phyloP scores from a whole-genome alignment of 2,888 invertebrate species.

The Halictus ligatus region DNA sequence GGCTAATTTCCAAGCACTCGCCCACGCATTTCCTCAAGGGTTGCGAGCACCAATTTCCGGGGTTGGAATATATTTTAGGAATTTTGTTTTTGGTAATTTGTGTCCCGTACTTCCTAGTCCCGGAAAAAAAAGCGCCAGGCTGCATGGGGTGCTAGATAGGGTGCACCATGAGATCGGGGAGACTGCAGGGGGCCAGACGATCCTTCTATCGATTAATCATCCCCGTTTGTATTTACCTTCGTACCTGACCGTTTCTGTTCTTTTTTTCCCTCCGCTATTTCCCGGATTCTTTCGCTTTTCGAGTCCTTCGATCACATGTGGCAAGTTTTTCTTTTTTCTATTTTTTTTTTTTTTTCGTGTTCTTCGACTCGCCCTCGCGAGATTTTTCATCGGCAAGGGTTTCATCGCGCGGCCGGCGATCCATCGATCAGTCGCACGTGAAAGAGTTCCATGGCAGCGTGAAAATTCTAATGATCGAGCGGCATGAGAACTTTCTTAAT shows the following conservation, averaged over 20 bases:
- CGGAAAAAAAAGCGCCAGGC: conserved; percentile 26
- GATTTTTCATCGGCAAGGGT: conserved; percentile 75
- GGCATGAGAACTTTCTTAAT: conserved; percentile 82
- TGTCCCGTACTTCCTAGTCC: conserved; percentile 50
- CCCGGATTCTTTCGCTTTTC: conserved; percentile 60
- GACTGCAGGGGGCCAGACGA: conserved; percentile 62
- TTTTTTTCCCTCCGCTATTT: conserved; percentile 51
- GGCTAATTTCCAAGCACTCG: conserved; percentile 56
- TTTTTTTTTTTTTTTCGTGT: conserved; percentile 13
- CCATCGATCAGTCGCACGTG: conserved; percentile 81
- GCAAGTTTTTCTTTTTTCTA: conserved; percentile 26
- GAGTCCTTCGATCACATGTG: conserved; percentile 55
- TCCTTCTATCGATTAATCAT: conserved; percentile 81
- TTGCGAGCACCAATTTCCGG: conserved; percentile 70
- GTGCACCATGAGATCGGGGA: conserved; percentile 55
- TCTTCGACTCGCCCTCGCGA: conserved; percentile 60
- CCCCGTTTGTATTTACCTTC: conserved; percentile 74
- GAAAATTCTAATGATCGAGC: conserved; percentile 83
- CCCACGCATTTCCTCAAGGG: conserved; percentile 66
- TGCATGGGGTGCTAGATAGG: conserved; percentile 38
- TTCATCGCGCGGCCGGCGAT: conserved; percentile 62
- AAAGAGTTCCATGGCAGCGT: conserved; percentile 82
- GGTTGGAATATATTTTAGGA: conserved; percentile 41
- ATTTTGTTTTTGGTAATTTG: conserved; percentile 70
- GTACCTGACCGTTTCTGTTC: conserved; percentile 67